A percentile compares a stretch with the other conserved stretches of the same genome.
phyloP scores from a whole-genome alignment of 53 echinoderm and acorn worm species.

The Holothuria scabra region DNA sequence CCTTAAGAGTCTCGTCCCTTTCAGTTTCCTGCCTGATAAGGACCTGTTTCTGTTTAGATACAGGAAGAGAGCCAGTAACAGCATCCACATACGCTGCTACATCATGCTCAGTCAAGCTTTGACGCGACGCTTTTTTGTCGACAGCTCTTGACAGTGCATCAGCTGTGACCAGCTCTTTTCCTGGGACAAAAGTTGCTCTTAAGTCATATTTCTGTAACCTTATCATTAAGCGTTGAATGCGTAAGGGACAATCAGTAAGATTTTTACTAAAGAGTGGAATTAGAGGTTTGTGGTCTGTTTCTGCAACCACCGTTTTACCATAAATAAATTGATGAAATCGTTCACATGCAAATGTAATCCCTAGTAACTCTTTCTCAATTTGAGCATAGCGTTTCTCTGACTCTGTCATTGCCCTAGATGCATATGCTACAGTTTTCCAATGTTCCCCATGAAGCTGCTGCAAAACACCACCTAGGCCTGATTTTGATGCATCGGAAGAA shows the following conservation, averaged over 20 bases:
- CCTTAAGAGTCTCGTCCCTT: too few relatives aligned
- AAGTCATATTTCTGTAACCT: too few relatives aligned
- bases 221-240: too few relatives aligned
- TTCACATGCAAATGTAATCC: constrained; percentile 46
- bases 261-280: constrained; percentile 22
- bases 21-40: too few relatives aligned
- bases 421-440: not conserved
- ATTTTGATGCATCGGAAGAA: not conserved
- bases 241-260: constrained; percentile 31
- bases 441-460: not conserved
- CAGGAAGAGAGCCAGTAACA: too few relatives aligned
- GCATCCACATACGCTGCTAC: too few relatives aligned
- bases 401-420: not conserved
- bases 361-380: not conserved
- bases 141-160: too few relatives aligned
- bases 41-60: too few relatives aligned
- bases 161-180: too few relatives aligned
- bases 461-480: not conserved
- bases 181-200: too few relatives aligned
- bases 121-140: too few relatives aligned
- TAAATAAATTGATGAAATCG: constrained; percentile 60
- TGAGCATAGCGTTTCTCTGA: not conserved
- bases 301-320: constrained; percentile 44
- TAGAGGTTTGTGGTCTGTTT: constrained; percentile 62
- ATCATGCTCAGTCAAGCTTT: too few relatives aligned